A percentile compares a stretch with the other conserved stretches of the same genome.
These are phyloP conservation scores for Phenganax subtilis DNA, from an alignment of 92 coral and sea anemone genomes.

Conservation along the genomic window DNA sequence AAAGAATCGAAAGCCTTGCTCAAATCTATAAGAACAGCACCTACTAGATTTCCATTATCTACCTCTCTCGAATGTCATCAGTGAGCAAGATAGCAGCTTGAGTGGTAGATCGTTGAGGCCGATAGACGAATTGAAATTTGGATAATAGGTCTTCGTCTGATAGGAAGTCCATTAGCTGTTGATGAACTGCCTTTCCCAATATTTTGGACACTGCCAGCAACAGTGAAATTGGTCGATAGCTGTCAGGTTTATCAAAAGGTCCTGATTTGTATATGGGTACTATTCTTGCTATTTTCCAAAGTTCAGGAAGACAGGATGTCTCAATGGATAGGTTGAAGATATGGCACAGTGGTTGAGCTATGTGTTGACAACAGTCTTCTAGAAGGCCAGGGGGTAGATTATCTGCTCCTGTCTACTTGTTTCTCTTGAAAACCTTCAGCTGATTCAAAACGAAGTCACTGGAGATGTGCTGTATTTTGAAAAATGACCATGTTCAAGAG, in stretches of 20 bases:
- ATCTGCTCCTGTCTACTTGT: slow-evolving; percentile 9
- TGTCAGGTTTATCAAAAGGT: background rate
- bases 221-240: slow-evolving; percentile 9
- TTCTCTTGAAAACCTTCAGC: slow-evolving; percentile 2
- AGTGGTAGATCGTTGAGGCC: background rate
- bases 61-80: background rate
- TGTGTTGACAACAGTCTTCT: background rate
- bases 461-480: background rate
- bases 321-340: slow-evolving; percentile 6
- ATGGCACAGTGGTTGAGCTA: slow-evolving; percentile 1
- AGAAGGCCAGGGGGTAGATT: slow-evolving; percentile 23
- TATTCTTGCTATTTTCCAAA: slow-evolving; percentile 8
- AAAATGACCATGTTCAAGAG: background rate
- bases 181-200: slow-evolving; percentile 11
- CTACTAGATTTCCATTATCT: slow-evolving; percentile 7
- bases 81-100: background rate
- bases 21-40: slow-evolving; percentile 3
- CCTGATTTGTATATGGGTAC: slow-evolving; percentile 12
- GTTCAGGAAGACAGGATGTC: background rate
- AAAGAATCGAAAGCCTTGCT: slow-evolving; percentile 16
- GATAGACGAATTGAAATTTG: background rate
- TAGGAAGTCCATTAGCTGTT: background rate
- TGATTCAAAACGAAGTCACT: slow-evolving; percentile 1
- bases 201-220: slow-evolving; percentile 6
- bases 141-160: background rate